Percentiles rank a stretch among this genome's conserved stretches.
phyloP scores from a whole-genome alignment of 2,888 invertebrate genomes.

The Thymelicus lineola region DNA sequence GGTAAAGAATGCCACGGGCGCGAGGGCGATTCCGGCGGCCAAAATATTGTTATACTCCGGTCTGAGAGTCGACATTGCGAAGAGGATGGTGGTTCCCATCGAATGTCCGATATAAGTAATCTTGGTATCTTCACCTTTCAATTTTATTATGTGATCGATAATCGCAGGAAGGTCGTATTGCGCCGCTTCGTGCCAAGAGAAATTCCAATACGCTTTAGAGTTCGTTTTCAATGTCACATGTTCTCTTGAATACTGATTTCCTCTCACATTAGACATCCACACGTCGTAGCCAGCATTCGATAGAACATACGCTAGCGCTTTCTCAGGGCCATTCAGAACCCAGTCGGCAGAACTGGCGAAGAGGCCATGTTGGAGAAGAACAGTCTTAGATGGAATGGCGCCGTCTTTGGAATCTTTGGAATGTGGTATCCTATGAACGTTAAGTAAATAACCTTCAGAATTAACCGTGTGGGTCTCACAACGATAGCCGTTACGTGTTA shows the following conservation, averaged over 20 bases:
- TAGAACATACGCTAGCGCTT: slow-evolving; percentile 87
- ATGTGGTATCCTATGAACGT: slow-evolving; percentile 91
- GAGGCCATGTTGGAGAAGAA: slow-evolving; percentile 93
- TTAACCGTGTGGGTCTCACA: slow-evolving; percentile 89
- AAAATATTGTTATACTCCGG: slow-evolving; percentile 89
- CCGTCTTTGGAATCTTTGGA: slow-evolving; percentile 67
- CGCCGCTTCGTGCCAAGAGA: slow-evolving; percentile 96
- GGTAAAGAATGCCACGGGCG: slow-evolving; percentile 88
- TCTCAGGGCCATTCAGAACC: slow-evolving; percentile 89
- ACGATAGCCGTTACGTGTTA: slow-evolving; percentile 86
- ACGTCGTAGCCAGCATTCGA: slow-evolving; percentile 90
- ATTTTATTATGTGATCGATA: slow-evolving; percentile 86
- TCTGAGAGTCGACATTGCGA: slow-evolving; percentile 87
- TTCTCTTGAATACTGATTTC: slow-evolving; percentile 90
- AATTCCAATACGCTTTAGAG: slow-evolving; percentile 88
- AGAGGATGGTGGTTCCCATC: slow-evolving; percentile 93
- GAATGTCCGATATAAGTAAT: slow-evolving; percentile 94
- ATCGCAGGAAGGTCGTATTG: slow-evolving; percentile 93
- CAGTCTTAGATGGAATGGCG: slow-evolving; percentile 61
- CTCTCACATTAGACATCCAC: slow-evolving; percentile 94
- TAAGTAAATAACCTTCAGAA: slow-evolving; percentile 93
- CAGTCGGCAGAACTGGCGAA: slow-evolving; percentile 91
- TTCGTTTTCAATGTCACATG: slow-evolving; percentile 84
- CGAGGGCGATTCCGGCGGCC: slow-evolving; percentile 87
- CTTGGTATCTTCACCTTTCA: slow-evolving; percentile 62